phyloP scores from a whole-genome alignment of 2,888 invertebrate genomes.

The Microctonus brassicae region DNA sequence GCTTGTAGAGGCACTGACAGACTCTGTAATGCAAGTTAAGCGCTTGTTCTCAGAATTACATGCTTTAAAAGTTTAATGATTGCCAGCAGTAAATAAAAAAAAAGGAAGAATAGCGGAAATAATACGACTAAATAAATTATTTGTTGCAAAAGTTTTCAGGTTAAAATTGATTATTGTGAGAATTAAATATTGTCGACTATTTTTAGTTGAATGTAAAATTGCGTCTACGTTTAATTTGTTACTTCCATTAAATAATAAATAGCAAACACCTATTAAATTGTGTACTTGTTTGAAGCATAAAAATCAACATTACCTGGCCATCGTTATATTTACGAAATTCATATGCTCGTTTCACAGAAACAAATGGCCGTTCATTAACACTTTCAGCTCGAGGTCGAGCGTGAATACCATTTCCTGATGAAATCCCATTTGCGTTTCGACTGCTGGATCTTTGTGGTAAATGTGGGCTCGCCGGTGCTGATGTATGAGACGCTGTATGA shows the following conservation, averaged over 20 bases:
- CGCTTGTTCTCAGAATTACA: constrained; percentile 56
- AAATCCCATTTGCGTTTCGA: constrained; percentile 66
- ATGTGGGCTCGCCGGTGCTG: constrained; percentile 71
- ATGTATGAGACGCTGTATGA: constrained; percentile 57
- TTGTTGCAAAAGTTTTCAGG: neutral
- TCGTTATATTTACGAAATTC: constrained; percentile 69
- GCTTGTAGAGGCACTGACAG: constrained; percentile 63
- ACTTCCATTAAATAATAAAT: constrained; percentile 4
- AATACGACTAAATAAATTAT: neutral
- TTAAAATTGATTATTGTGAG: neutral
- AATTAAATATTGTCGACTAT: neutral
- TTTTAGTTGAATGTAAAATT: neutral
- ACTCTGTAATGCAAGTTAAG: constrained; percentile 67
- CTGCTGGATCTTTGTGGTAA: constrained; percentile 71
- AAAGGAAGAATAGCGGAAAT: neutral
- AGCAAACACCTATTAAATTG: constrained; percentile 11
- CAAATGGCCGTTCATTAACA: constrained; percentile 76
- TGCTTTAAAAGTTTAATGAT: constrained; percentile 38
- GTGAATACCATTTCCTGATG: constrained; percentile 64
- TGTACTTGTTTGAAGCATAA: neutral
- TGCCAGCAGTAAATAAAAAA: constrained; percentile 22
- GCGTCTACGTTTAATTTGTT: neutral
- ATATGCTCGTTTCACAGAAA: constrained; percentile 74
- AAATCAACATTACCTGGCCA: constrained; percentile 70
- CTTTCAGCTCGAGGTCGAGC: constrained; percentile 65